These are phyloP conservation scores for Polypterus senegalus DNA, from an alignment of 2,113 vertebrate species.

Conservation along the genomic window DNA sequence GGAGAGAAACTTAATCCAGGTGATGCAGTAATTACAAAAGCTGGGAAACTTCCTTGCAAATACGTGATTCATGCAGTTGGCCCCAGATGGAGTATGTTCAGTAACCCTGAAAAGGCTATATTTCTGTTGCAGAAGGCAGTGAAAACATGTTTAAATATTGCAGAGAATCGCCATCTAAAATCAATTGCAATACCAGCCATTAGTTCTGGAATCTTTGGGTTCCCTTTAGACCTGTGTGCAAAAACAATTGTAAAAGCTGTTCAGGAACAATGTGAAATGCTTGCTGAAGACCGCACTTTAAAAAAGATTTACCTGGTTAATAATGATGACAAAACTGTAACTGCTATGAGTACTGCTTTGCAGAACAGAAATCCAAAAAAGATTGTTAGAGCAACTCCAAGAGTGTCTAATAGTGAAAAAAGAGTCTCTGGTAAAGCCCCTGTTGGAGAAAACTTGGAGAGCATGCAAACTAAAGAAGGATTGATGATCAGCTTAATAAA, in stretches of 20 bases:
- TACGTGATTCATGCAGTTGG: constrained; percentile 60
- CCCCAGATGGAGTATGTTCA: constrained; percentile 34
- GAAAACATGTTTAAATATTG: constrained; percentile 40
- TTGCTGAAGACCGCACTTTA: constrained; percentile 24
- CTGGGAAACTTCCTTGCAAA: constrained; percentile 50
- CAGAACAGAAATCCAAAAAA: background rate
- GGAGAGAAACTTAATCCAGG: constrained; percentile 28
- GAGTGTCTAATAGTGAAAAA: no score
- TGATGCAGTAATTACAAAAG: constrained; percentile 26
- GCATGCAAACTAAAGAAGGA: constrained; percentile 43
- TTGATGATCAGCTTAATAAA: constrained; percentile 41
- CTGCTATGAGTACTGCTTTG: constrained; percentile 37
- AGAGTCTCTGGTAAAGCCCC: background rate
- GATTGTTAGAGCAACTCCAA: no score
- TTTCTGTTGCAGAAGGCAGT: constrained; percentile 39
- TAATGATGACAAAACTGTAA: constrained; percentile 22
- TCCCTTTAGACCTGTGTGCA: constrained; percentile 45
- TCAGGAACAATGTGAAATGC: constrained; percentile 42
- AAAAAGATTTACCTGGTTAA: constrained; percentile 61
- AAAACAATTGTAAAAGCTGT: constrained; percentile 46
- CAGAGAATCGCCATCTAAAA: constrained; percentile 23
- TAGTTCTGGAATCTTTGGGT: constrained; percentile 44
- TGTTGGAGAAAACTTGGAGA: constrained; percentile 1
- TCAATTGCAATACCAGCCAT: constrained; percentile 73
- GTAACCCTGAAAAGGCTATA: background rate